Conservation (phyloP, 2,797 vertebrate species). For the Acanthopagrus latus region DNA sequence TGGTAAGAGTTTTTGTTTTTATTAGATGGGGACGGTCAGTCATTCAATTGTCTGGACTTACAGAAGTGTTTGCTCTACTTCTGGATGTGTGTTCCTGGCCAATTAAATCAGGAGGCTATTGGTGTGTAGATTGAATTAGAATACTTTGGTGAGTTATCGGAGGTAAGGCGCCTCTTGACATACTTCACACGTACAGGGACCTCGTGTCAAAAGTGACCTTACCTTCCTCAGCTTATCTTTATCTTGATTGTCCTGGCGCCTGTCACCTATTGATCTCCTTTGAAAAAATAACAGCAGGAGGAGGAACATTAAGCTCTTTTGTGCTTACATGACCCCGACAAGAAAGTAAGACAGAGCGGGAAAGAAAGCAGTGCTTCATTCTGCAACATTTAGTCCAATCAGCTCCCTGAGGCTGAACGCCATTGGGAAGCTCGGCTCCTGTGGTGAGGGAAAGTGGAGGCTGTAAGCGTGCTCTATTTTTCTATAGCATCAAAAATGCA, state of each 20-base stretch:
- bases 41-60: slow-evolving; percentile 33
- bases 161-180: slow-evolving; percentile 25
- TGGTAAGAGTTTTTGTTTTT: slow-evolving; percentile 46
- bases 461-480: slow-evolving; percentile 72
- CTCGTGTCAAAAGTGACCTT: slow-evolving; percentile 43
- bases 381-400: slow-evolving; percentile 83
- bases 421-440: slow-evolving; percentile 65
- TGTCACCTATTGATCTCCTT: slow-evolving; percentile 70
- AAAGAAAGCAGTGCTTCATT: slow-evolving; percentile 67
- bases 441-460: slow-evolving; percentile 72
- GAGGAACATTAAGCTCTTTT: slow-evolving; percentile 62
- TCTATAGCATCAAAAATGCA: slow-evolving; percentile 81
- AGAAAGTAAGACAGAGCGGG: slow-evolving; percentile 49
- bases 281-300: slow-evolving; percentile 39
- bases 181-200: slow-evolving; percentile 2
- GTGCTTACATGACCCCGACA: slow-evolving; percentile 57
- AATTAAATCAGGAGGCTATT: slow-evolving; percentile 31
- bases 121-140: slow-evolving; percentile 34
- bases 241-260: slow-evolving; percentile 49
- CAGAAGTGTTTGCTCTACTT: slow-evolving; percentile 32
- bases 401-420: slow-evolving; percentile 74
- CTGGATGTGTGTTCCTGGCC: background rate
- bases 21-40: slow-evolving; percentile 32
- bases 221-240: slow-evolving; percentile 46
- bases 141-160: slow-evolving; percentile 21